phyloP scores from a whole-genome alignment of 2,113 vertebrate genomes.

The Channa maculata region DNA sequence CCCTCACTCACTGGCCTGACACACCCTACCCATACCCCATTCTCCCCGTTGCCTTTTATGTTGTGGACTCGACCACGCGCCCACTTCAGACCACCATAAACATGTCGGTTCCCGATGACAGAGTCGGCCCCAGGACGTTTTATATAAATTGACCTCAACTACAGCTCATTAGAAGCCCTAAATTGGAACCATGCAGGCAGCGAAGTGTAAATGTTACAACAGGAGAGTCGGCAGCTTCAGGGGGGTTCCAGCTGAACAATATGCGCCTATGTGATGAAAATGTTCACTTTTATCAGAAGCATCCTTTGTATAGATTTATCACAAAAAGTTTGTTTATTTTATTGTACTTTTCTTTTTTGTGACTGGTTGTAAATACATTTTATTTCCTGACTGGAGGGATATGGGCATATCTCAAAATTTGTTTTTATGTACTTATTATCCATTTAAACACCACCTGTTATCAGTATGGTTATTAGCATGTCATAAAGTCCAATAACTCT shows the following conservation, averaged over 20 bases:
- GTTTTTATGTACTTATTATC: neutral
- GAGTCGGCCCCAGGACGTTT: constrained; percentile 82
- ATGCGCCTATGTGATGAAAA: constrained; percentile 19
- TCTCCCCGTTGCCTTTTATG: constrained; percentile 80
- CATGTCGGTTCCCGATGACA: constrained; percentile 86
- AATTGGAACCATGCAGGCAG: constrained; percentile 85
- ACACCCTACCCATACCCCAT: constrained; percentile 80
- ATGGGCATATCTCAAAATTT: neutral
- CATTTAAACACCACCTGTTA: constrained; percentile 22
- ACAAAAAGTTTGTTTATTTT: neutral
- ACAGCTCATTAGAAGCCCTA: constrained; percentile 85
- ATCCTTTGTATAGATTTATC: too few species aligned
- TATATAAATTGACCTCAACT: constrained; percentile 87
- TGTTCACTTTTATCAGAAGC: neutral
- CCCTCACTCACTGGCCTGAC: constrained; percentile 62
- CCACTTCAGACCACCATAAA: constrained; percentile 88
- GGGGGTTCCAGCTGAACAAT: constrained; percentile 49
- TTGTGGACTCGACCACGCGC: constrained; percentile 81
- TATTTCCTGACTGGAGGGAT: neutral
- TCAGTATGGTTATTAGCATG: neutral
- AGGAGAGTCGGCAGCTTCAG: constrained; percentile 54
- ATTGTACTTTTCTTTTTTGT: too few species aligned
- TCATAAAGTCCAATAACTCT: neutral
- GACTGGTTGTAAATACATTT: rapidly evolving
- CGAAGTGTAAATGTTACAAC: constrained; percentile 77